phyloP scores from a whole-genome alignment of 2,113 vertebrate genomes.

The Actenoides hombroni region DNA sequence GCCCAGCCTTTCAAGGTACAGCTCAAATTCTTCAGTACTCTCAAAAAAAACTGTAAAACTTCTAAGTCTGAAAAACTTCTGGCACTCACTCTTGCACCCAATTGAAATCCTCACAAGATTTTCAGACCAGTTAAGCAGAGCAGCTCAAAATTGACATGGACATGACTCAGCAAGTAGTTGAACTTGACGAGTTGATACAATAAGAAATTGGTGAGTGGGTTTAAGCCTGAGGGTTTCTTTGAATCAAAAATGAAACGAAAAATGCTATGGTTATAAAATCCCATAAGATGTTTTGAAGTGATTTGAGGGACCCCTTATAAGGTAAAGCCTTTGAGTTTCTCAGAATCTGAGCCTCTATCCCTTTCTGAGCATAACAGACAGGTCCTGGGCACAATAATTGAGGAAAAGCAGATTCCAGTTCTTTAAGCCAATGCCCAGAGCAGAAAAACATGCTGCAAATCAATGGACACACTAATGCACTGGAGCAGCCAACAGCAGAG shows the following conservation, averaged over 20 bases:
- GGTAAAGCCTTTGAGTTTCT: not conserved
- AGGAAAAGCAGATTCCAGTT: not conserved
- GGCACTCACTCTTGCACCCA: not conserved
- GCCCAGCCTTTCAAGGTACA: not conserved
- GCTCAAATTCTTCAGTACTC: not conserved
- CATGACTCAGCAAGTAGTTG: accelerated
- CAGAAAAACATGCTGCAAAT: not conserved
- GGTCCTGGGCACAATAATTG: not conserved
- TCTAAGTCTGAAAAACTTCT: not conserved
- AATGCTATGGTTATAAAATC: not conserved
- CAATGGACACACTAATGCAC: not conserved
- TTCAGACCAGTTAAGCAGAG: not conserved
- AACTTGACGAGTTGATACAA: not conserved
- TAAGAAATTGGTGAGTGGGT: not conserved
- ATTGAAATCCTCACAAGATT: not conserved
- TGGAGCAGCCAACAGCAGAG: not conserved
- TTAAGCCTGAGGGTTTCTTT: not conserved
- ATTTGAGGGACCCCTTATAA: not conserved
- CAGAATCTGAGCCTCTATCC: not conserved
- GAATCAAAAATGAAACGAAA: slow-evolving; percentile 19
- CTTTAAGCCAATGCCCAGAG: not conserved
- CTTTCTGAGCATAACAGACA: not conserved
- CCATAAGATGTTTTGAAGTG: not conserved
- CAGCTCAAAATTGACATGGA: not conserved
- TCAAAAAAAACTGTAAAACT: not conserved